Base-by-base conservation (phyloP, 2,113 vertebrate genomes). In the Acrocephalus kingi region DNA sequence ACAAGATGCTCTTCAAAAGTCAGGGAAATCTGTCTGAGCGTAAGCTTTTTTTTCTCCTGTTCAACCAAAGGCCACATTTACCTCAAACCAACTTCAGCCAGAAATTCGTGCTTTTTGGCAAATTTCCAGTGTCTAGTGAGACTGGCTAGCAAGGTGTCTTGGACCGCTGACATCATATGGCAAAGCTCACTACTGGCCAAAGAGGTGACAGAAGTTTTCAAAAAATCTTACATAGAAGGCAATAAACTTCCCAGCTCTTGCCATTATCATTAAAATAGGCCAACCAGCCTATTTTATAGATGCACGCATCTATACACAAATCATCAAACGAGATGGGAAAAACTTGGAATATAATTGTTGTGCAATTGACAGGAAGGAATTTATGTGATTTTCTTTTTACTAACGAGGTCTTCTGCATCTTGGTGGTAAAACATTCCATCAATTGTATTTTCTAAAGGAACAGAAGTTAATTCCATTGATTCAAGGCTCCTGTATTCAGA, bases 1-100 rank as follows among this genome's bases (percentile, higher is more conserved):
- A 81, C 78, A 91, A 95, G 86, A 91, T 81, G 87, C 48, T 97
- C 93, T 95, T 96, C 92, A 85, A 43, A 89, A 97, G 77, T 81
- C 73, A 37, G 51, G 54, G 76, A 77, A 83, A 77, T n/a, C 71
- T 39, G 62, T 52, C 43, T 3, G 4, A 80, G 67, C 6, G 0
- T 17, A 45, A 55, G 18, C 1, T 0, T 24, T 75, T 68, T 68
- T 69, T 73, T 6, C 21, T 84, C 30, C 66, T 48, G 7, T 43
- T 94, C 74, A 35, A 84, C 19, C 63, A 52, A 88, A 46, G 59
- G 25, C 46, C n/a, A 56, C 8, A 48, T 46, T 85, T 16, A n/a
- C 30, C 20, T 31, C 24, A 59, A 91, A 90, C 0, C 31, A 77
- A 17, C 48, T 59, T 54, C 51, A 59, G 51, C 7, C 63, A 67